phyloP scores from a whole-genome alignment of 2,113 vertebrate species.

The Nothocercus nigrocapillus region DNA sequence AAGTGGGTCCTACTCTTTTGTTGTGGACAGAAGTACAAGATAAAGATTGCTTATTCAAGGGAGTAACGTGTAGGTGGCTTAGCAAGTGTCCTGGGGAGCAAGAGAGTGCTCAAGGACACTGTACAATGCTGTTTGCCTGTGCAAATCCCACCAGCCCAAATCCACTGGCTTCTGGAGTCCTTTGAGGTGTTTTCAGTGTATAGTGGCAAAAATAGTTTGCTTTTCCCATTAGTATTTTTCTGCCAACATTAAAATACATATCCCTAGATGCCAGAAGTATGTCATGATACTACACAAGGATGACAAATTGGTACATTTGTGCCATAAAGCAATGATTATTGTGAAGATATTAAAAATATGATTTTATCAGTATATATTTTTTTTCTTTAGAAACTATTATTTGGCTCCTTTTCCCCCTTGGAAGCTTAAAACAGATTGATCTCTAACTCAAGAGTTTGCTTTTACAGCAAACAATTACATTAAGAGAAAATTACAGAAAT shows the following conservation, averaged over 20 bases:
- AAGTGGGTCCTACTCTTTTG: background rate
- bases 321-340: background rate
- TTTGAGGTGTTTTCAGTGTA: background rate
- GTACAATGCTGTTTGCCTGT: fast-evolving
- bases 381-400: background rate
- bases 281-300: background rate
- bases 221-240: background rate
- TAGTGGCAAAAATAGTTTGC: background rate
- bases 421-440: background rate
- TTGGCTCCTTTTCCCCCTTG: background rate
- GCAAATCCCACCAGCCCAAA: background rate
- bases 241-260: background rate
- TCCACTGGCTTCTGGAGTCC: background rate
- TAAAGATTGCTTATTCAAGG: background rate
- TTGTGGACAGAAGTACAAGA: background rate
- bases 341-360: background rate
- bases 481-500: background rate
- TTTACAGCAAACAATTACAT: conserved; percentile 19
- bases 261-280: background rate
- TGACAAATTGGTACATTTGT: background rate
- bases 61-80: background rate
- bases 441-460: background rate
- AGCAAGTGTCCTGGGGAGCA: background rate
- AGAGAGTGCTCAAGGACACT: background rate
- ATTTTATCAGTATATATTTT: background rate